Percentiles rank a stretch among this genome's conserved stretches.
These are phyloP conservation scores for Eupithecia centaureata DNA, from an alignment of 2,888 invertebrate genomes.

Conservation along the genomic window DNA sequence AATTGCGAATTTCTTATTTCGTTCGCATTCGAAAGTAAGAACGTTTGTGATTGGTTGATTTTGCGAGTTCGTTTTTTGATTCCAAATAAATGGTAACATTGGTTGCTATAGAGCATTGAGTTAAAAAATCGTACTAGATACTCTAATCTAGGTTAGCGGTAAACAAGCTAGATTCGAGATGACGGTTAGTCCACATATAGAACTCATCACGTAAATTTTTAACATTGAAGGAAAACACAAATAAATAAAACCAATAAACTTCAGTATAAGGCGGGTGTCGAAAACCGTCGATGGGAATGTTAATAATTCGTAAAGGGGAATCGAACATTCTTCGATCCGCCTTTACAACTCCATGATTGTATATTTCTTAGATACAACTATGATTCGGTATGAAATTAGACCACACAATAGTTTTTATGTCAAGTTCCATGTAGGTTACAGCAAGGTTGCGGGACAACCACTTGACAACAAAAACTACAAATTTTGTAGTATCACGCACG, in stretches of 20 bases:
- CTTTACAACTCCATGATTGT: not conserved
- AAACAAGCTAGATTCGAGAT: not conserved
- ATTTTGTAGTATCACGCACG: constrained; percentile 38
- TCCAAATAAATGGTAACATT: not conserved
- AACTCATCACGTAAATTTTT: not conserved
- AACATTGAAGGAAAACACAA: constrained; percentile 6
- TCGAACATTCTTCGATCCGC: not conserved
- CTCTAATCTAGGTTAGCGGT: not conserved
- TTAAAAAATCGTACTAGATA: not conserved
- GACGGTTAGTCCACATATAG: not conserved
- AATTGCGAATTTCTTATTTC: not conserved
- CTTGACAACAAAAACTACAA: constrained; percentile 35
- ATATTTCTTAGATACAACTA: not conserved
- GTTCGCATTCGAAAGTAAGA: not conserved
- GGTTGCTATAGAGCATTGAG: not conserved
- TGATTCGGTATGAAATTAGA: not conserved
- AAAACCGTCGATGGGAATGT: constrained; percentile 11
- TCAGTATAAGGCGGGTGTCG: not conserved
- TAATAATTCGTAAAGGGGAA: constrained; percentile 1
- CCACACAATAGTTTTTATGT: not conserved
- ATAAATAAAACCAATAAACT: constrained; percentile 6
- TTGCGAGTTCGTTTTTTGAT: not conserved
- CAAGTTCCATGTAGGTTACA: constrained; percentile 14
- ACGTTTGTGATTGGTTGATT: not conserved
- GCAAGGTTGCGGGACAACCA: not conserved